phyloP scores from a whole-genome alignment of 2,888 invertebrate genomes.

The Morpho achilles region DNA sequence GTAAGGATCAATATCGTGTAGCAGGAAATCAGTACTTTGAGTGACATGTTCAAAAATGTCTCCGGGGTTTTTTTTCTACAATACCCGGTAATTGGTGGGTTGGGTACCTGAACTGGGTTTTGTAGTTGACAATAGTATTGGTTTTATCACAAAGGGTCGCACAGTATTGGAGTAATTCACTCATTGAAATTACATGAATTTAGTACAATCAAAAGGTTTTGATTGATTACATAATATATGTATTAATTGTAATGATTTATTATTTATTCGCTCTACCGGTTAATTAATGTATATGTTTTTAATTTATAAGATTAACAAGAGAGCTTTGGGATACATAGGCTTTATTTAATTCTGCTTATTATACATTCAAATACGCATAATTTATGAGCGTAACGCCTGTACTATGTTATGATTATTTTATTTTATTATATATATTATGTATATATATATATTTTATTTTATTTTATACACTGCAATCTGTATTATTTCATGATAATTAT shows the following conservation, averaged over 20 bases:
- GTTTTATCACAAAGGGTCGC: conserved; percentile 50
- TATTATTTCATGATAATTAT: no score
- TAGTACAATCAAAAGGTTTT: conserved; percentile 22
- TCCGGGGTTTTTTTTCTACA: conserved; percentile 68
- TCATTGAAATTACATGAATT: conserved; percentile 47
- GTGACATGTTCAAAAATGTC: conserved; percentile 76
- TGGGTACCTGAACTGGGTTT: conserved; percentile 75
- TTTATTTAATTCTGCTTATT: no score
- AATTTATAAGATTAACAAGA: background rate
- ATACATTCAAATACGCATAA: no score
- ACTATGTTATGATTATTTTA: no score
- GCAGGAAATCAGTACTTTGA: conserved; percentile 40
- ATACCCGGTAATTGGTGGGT: conserved; percentile 76
- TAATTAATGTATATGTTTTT: background rate
- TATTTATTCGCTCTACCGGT: background rate
- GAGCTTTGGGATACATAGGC: no score
- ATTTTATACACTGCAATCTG: no score
- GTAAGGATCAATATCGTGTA: conserved; percentile 37
- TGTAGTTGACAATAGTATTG: conserved; percentile 47
- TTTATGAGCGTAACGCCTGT: no score
- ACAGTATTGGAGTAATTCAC: conserved; percentile 62
- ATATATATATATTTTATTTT: no score
- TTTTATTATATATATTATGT: no score
- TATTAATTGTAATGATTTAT: background rate
- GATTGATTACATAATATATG: conserved; percentile 13